Percentiles rank a stretch among this genome's conserved stretches.
phyloP scores from a whole-genome alignment of 2,888 invertebrate genomes.

The Sphinx pinastri region DNA sequence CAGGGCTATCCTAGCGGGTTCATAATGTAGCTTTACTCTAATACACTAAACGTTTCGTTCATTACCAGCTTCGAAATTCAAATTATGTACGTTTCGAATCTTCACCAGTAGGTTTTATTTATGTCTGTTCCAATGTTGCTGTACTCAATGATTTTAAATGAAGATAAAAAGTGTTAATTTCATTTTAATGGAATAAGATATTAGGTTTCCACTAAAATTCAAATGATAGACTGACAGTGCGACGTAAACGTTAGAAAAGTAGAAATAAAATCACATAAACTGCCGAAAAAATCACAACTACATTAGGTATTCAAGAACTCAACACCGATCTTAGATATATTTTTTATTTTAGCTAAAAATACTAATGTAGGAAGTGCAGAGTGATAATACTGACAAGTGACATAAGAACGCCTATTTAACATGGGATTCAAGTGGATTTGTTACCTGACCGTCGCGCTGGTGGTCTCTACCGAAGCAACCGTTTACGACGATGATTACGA shows the following conservation, averaged over 20 bases:
- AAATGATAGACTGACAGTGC: background rate
- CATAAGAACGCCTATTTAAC: constrained; percentile 31
- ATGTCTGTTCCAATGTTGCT: background rate
- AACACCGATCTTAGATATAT: background rate
- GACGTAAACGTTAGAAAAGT: background rate
- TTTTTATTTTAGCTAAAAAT: constrained; percentile 12
- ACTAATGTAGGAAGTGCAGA: constrained; percentile 45
- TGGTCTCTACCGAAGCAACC: constrained; percentile 58
- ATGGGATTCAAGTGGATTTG: constrained; percentile 64
- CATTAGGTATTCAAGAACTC: background rate
- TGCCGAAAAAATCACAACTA: constrained; percentile 9
- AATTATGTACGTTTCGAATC: background rate
- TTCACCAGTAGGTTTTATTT: background rate
- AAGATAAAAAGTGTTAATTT: background rate
- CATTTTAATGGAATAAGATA: background rate
- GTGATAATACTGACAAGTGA: constrained; percentile 15
- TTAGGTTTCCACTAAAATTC: background rate
- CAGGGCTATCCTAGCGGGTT: constrained; percentile 53
- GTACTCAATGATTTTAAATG: background rate
- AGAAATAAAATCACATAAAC: background rate
- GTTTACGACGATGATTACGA: constrained; percentile 79
- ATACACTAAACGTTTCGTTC: constrained; percentile 41
- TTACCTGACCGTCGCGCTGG: constrained; percentile 56
- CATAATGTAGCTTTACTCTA: constrained; percentile 57
- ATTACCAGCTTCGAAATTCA: constrained; percentile 8